Base-by-base conservation (phyloP, 2,888 invertebrate genomes). In the Fabriciana adippe region DNA sequence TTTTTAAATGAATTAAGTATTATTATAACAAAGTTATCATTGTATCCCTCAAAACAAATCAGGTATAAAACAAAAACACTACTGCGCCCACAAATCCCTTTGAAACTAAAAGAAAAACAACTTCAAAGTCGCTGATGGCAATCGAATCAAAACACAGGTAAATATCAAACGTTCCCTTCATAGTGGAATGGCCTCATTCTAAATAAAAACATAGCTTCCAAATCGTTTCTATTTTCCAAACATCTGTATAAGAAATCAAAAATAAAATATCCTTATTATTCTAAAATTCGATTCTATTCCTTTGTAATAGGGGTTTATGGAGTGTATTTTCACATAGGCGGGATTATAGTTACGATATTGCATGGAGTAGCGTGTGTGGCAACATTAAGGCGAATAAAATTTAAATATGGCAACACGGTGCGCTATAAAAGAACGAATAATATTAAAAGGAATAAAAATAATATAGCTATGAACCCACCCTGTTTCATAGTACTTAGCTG, bases 311-410 rank as follows among this genome's bases (percentile, higher is more conserved):
- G 76, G 63, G 15, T 1, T 64, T 21, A 35, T 11, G n/a, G 0
- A 0, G 41, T 47, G 60, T 35, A 5, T 53, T 18, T 6, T 54
- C 59, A 77, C 71, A 4, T 65, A 84, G 76, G 85, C 74, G 73
- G 78, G 76, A 80, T 84, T 85, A 84, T 85, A 84, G 85, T 85
- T 86, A 89, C 88, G 88, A 90, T 87, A 90, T 90, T 88, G 90
- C 87, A 83, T 85, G 85, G 84, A 86, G 83, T 84, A 82, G 84
- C 86, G 89, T 88, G 87, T 90, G 90, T 89, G 91, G 90, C 84
- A 86, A 90, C 90, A 90, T 91, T 92, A 91, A 90, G 90, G 89
- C 86, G 82, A 88, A 91, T 90, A 91, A 91, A 90, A 92, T 91
- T 92, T 91, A 92, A 92, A 92, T 92, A 92, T 88, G 88, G 90